Base-by-base conservation (phyloP, 1,140 invertebrate genomes). In the Panagrolaimus sp. region DNA sequence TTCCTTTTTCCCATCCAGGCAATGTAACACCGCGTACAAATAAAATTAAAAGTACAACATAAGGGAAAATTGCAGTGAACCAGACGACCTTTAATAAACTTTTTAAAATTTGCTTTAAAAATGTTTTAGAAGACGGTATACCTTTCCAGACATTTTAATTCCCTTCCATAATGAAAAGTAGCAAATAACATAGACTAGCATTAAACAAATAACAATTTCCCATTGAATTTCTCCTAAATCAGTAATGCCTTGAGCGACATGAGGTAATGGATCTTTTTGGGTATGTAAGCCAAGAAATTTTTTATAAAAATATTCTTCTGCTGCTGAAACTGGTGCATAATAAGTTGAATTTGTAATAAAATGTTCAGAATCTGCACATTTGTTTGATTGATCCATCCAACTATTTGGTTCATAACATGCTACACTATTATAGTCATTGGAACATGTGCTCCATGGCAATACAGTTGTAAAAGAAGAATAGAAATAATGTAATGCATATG, bases 111-210 rank as follows among this genome's bases (percentile, higher is more conserved):
- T n/a, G n/a, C n/a, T n/a, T n/a, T n/a, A n/a, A n/a, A n/a, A n/a
- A n/a, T n/a, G n/a, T n/a, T n/a, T n/a, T n/a, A n/a, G n/a, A n/a
- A n/a, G n/a, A n/a, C n/a, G n/a, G n/a, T n/a, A n/a, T n/a, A n/a
- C n/a, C n/a, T 97, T 98, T 69, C 95, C 95, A 25, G 93, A 91
- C 83, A 91, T 94, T 73, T 91, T 89, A 0, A 97, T 92, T 0
- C 95, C 95, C 84, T 97, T 97, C 94, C 94, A 98, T 25, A 98
- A 87, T 0, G 93, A 94, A 86, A 98, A 97, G 84, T 97, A 98
- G 64, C 96, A 93, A 27, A 96, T 87, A 42, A 93, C 85, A 83
- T 96, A 97, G 23, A 97, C 93, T 0, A 90, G 87, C 67, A 93
- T 88, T 1, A 97, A 88, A 77, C 93, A 96, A 5, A 94, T 84